Conservation (phyloP, 2,113 vertebrate species). For the Dipodomys stephensi region DNA sequence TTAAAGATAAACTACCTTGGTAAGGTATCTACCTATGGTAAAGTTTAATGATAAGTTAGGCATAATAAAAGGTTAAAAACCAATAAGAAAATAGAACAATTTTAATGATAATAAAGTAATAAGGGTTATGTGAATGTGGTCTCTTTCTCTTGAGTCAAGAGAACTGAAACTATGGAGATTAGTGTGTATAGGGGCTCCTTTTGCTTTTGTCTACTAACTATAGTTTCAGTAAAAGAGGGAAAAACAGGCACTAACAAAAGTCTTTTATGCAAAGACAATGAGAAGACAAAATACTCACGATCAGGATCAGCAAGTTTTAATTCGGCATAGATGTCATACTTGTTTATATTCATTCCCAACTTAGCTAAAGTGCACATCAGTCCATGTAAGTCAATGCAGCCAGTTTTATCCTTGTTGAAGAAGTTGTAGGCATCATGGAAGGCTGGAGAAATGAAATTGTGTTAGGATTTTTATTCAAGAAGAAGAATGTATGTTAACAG, state of each 20-base stretch:
- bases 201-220: background rate
- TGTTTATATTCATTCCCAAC: conserved; percentile 73
- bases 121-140: background rate
- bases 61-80: background rate
- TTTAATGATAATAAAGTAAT: background rate
- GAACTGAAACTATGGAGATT: background rate
- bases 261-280: conserved; percentile 31
- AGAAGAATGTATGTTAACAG: conserved; percentile 21
- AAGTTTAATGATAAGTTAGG: background rate
- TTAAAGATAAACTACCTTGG: too few species aligned
- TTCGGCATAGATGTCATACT: conserved; percentile 69
- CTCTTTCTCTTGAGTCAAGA: background rate
- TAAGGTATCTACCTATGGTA: background rate
- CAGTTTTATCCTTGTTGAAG: conserved; percentile 76
- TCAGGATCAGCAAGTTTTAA: conserved; percentile 78
- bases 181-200: too few species aligned
- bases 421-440: conserved; percentile 78
- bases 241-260: conserved; percentile 19
- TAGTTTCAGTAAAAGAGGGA: conserved; percentile 23
- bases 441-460: conserved; percentile 72
- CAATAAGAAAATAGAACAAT: background rate
- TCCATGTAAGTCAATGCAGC: conserved; percentile 74
- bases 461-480: conserved; percentile 29
- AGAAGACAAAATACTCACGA: conserved; percentile 71
- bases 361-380: conserved; percentile 70